Percentiles rank a stretch among this genome's conserved stretches.
phyloP scores from a whole-genome alignment of 2,113 vertebrate species.

The Nothoprocta pentlandii region DNA sequence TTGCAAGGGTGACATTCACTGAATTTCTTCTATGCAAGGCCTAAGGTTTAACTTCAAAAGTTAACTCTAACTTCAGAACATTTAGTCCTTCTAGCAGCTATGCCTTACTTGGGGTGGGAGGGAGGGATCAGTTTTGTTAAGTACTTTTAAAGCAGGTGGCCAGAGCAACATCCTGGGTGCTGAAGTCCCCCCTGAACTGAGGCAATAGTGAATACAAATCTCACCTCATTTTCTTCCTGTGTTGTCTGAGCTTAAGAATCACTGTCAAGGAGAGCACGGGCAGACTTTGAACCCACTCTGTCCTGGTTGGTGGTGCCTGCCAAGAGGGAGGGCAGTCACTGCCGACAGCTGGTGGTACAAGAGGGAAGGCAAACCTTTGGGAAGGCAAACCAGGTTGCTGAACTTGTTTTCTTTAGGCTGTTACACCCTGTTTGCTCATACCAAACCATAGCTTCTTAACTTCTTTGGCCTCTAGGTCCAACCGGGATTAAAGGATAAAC shows the following conservation, averaged over 20 bases:
- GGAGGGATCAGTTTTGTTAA: neutral
- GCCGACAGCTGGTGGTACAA: neutral
- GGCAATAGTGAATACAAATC: neutral
- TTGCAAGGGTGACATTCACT: slow-evolving; percentile 1
- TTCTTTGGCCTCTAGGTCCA: neutral
- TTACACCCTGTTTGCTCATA: neutral
- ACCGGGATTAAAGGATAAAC: slow-evolving; percentile 6
- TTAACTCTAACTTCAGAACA: too few relatives aligned
- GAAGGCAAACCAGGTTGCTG: neutral
- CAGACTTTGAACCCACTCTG: slow-evolving; percentile 6
- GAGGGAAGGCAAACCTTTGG: neutral
- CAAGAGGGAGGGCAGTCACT: slow-evolving; percentile 17
- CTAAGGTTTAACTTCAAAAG: slow-evolving; percentile 16
- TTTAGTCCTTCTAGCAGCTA: neutral
- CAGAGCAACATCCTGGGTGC: neutral
- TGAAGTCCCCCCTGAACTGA: neutral
- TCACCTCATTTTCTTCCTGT: neutral
- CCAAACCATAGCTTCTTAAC: neutral
- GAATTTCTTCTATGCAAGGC: neutral
- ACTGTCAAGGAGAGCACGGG: neutral
- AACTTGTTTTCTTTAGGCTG: neutral
- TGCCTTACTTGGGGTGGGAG: neutral
- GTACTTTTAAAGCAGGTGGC: neutral
- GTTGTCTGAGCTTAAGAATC: neutral
- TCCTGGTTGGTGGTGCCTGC: neutral